A percentile compares a stretch with the other conserved stretches of the same genome.
Evolutionary conservation across 2,888 invertebrate genomes (phyloP).

Genomic region (Caradrina clavipalpis): DNA sequence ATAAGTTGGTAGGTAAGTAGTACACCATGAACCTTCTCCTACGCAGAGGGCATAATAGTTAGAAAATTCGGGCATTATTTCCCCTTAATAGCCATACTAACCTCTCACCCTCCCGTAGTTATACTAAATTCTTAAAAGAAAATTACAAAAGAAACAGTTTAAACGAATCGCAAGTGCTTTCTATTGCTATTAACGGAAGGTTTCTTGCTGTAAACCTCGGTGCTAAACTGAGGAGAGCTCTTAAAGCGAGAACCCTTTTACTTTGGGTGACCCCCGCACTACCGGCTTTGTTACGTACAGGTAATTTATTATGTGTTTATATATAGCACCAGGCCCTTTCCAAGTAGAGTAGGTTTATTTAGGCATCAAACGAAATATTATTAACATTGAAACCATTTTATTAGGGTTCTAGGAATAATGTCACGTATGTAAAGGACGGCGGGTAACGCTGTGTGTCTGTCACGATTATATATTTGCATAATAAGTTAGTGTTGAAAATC

Average conservation of each 20-base stretch:
- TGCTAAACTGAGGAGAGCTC: constrained; percentile 62
- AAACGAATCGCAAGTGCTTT: constrained; percentile 51
- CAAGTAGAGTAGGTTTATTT: constrained; percentile 51
- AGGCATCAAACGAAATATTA: constrained; percentile 55
- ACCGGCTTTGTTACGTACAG: constrained; percentile 53
- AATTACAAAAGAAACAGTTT: constrained; percentile 45
- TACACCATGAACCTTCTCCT: constrained; percentile 17
- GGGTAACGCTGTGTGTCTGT: constrained; percentile 13
- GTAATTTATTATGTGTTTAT: constrained; percentile 58
- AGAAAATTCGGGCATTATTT: constrained; percentile 37
- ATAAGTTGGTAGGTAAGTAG: too few species aligned
- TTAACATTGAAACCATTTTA: constrained; percentile 50
- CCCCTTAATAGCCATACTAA: constrained; percentile 19
- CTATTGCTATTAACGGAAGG: constrained; percentile 61
- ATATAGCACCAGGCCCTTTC: constrained; percentile 45
- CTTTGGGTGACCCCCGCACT: constrained; percentile 61
- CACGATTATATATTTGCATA: constrained; percentile 43
- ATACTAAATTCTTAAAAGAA: constrained; percentile 44
- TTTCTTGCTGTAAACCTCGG: constrained; percentile 66
- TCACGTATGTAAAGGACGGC: constrained; percentile 27
- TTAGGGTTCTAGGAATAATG: constrained; percentile 41
- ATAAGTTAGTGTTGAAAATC: constrained; percentile 32
- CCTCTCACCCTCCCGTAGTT: constrained; percentile 28
- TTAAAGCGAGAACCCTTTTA: constrained; percentile 71
- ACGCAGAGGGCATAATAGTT: constrained; percentile 10